A percentile compares a stretch with the other conserved stretches of the same genome.
phyloP scores from a whole-genome alignment of 2,797 vertebrate genomes.

The Anas georgica region DNA sequence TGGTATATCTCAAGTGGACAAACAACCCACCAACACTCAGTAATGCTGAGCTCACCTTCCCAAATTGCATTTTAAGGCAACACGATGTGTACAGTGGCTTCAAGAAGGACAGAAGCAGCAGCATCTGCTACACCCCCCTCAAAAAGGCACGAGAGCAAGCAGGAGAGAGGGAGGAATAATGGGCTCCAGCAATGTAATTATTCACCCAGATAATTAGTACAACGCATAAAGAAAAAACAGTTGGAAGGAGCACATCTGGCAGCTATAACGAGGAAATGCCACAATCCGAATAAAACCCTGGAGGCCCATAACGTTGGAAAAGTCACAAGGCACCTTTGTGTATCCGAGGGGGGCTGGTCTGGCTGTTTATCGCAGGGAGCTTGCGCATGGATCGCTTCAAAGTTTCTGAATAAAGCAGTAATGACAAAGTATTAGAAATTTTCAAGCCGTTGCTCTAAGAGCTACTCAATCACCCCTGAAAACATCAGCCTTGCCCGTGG shows the following conservation, averaged over 20 bases:
- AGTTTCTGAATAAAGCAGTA: neutral
- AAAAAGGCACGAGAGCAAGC: neutral
- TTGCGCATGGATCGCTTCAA: neutral
- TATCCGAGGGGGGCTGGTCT: neutral
- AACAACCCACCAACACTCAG: neutral
- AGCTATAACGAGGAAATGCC: neutral
- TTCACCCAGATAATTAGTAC: neutral
- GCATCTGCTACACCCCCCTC: neutral
- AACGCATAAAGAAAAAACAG: neutral
- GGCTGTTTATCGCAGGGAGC: neutral
- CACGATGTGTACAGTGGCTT: neutral
- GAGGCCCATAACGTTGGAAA: neutral
- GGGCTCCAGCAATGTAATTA: neutral
- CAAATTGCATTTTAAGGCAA: neutral
- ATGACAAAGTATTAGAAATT: neutral
- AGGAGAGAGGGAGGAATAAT: neutral
- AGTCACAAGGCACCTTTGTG: slow-evolving; percentile 32
- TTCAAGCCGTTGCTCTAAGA: neutral
- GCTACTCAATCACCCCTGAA: neutral
- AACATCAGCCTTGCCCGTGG: neutral
- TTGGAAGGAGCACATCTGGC: neutral
- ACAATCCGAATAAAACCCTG: neutral
- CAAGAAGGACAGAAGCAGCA: neutral
- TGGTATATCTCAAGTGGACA: neutral
- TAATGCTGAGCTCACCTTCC: neutral